Base-by-base conservation (phyloP, 2,888 invertebrate genomes). In the Polydrusus pterygomalis region DNA sequence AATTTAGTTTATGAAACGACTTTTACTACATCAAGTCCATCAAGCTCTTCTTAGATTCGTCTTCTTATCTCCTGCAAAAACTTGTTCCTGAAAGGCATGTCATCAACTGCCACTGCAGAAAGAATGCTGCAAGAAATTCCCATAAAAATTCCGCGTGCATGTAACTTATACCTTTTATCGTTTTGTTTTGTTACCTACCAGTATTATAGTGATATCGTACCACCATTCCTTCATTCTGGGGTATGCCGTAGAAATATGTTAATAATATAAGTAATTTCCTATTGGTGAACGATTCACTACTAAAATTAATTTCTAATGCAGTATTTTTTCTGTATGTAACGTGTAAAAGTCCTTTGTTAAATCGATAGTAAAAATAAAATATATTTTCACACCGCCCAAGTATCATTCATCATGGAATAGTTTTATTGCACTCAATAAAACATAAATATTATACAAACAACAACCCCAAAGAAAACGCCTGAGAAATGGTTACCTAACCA, bases 41-140 rank as follows among this genome's bases (percentile, higher is more conserved):
- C 51, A 51, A 51, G 51, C 54, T 58, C 38, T 58, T 58, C 58
- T 60, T 9, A 13, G 11, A 38, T 17, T 38, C 9, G 38, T 11
- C 9, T 38, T 15, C 15, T 60, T 9, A 11, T 18, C 34, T 30
- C 3, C 34, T 34, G 17, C 15, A 43, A 69, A 45, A 69, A 69
- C 69, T 58, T 17, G 69, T 69, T 69, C 40, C 13, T n/a, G 10
- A 43, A 58, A 69, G 45, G 25, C 17, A 60, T 58, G 60, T 58
- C 69, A 58, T 69, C 69, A 69, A 65, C 65, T 65, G 49, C 34
- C 17, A 65, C 49, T 49, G 49, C 49, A 30, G 49, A 51, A 43
- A 58, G 69, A 69, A 69, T 58, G 69, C 58, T 17, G 69, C 40
- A 43, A 69, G 58, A 69, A 69, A 58, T 40, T 18, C 69, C 20